Evolutionary conservation across 2,888 invertebrate species (phyloP).

Genomic region (Coenonympha arcania): DNA sequence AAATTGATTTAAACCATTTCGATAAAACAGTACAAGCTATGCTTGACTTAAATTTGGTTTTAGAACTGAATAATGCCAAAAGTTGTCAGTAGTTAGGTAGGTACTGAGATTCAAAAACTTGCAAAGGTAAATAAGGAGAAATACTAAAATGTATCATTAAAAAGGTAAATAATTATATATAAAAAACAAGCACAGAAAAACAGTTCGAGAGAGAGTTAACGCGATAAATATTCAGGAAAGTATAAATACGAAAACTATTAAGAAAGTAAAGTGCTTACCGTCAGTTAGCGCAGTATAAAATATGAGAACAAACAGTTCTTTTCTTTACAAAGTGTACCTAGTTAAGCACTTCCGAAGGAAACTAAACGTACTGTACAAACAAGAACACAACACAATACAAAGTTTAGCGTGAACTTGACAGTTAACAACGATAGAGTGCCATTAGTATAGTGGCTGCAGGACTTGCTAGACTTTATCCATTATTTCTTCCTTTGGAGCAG

Average conservation of each 20-base stretch:
- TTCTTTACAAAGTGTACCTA: conserved; percentile 6
- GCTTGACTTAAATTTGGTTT: no score
- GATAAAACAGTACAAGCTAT: no score
- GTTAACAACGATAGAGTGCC: conserved; percentile 54
- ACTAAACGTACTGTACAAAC: conserved; percentile 1
- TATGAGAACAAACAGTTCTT: conserved; percentile 1
- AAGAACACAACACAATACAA: conserved; percentile 43
- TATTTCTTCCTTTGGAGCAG: conserved; percentile 14
- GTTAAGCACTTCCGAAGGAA: conserved; percentile 18
- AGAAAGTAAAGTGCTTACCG: conserved; percentile 1
- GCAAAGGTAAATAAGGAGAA: no score
- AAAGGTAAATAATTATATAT: not conserved
- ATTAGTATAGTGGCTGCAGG: conserved; percentile 29
- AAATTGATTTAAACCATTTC: not conserved
- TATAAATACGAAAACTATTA: not conserved
- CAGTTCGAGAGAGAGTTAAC: not conserved
- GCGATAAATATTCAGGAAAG: not conserved
- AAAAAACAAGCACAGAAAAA: not conserved
- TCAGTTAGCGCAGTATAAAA: conserved; percentile 1
- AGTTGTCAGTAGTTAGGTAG: no score
- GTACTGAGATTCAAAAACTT: no score
- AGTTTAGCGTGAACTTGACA: conserved; percentile 61
- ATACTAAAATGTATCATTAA: no score
- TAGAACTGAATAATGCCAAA: no score
- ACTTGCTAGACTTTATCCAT: conserved; percentile 33